Base-by-base conservation (phyloP, 2,113 vertebrate genomes). In the Carassius gibelio region DNA sequence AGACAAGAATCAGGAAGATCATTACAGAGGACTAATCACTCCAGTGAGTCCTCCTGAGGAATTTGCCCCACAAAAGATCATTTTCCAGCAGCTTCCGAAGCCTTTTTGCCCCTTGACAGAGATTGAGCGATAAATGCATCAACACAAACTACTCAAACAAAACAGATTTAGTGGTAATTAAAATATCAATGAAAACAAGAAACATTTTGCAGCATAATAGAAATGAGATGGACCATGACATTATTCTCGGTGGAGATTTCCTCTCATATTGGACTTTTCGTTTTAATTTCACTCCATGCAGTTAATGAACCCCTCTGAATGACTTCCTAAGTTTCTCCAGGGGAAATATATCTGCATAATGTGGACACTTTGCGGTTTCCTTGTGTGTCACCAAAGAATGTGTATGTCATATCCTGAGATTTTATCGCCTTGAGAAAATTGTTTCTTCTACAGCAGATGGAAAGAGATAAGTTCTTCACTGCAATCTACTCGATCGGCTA, bases 21-120 rank as follows among this genome's bases (percentile, higher is more conserved):
- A 89, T 92, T 92, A 88, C 82, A 86, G 83, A 89, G 91, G 8
- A 71, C 89, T 92, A 93, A 93, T 91, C 82, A 86, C 81, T 81
- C 83, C 83, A 75, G 62, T 74, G 74, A 78, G 75, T 77, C 59
- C 55, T n/a, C 74, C 6, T 77, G 42, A 34, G 81, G 23, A 45
- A 36, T 61, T 59, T 66, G 76, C 59, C 3, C 52, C 81, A n/a
- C 17, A 82, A 52, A 74, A 66, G 23, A 68, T 62, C 0, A 23
- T 75, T 50, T 62, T 75, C 26, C 26, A 57, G 9, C 55, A 10
- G 75, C 14, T 78, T 57, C 30, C 19, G 11, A 57, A 57, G 75
- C 30, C 50, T 30, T 38, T 78, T 59, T 59, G 52, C 19, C 52
- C 30, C 17, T 59, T 78, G 75, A 59, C 75, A 78, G 38, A 57